Percentiles rank a stretch among this genome's conserved stretches.
phyloP scores from a whole-genome alignment of 2,888 invertebrate species.

The Unio pictorum region DNA sequence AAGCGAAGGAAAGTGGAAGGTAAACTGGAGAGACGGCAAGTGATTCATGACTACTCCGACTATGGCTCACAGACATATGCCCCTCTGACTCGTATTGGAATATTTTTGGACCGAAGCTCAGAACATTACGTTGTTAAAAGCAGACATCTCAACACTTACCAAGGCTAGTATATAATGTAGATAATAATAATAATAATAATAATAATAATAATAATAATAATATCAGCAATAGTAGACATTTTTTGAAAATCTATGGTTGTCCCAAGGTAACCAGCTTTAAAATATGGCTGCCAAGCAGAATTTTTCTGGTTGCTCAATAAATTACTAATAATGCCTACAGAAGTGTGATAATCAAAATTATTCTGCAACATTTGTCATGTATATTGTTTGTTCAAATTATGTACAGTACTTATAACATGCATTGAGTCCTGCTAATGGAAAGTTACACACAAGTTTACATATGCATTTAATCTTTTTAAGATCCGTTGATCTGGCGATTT shows the following conservation, averaged over 20 bases:
- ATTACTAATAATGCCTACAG: too few relatives aligned
- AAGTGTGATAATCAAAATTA: too few relatives aligned
- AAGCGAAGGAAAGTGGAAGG: slow-evolving; percentile 63
- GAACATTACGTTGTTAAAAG: slow-evolving; percentile 70
- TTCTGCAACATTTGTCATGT: too few relatives aligned
- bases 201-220: neutral
- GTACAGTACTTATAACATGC: too few relatives aligned
- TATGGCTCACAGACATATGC: slow-evolving; percentile 69
- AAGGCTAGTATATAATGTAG: slow-evolving; percentile 45
- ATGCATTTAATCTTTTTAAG: too few relatives aligned
- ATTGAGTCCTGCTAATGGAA: too few relatives aligned
- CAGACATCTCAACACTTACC: slow-evolving; percentile 67
- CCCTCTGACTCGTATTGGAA: slow-evolving; percentile 69
- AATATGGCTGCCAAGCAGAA: too few relatives aligned
- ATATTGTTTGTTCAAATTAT: too few relatives aligned
- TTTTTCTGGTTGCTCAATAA: too few relatives aligned
- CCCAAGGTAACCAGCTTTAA: too few relatives aligned
- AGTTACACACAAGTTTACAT: too few relatives aligned
- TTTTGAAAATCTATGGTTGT: neutral
- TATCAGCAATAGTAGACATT: neutral
- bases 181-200: neutral
- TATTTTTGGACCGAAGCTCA: slow-evolving; percentile 70
- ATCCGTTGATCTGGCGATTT: too few relatives aligned
- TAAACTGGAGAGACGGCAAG: slow-evolving; percentile 60
- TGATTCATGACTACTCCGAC: slow-evolving; percentile 66